phyloP scores from a whole-genome alignment of 2,888 invertebrate species.

The Isoperla grammatica region DNA sequence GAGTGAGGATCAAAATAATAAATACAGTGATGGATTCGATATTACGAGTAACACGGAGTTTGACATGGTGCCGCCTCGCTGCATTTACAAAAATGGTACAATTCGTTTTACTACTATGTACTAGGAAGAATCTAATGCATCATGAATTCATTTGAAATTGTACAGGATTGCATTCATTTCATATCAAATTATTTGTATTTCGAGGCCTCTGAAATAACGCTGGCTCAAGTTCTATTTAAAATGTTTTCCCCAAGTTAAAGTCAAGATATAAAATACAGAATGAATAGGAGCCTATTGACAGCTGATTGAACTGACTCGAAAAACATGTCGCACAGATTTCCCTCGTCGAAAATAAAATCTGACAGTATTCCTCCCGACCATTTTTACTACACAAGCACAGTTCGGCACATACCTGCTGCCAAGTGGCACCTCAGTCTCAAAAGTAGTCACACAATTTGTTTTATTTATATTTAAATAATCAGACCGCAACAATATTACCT shows the following conservation, averaged over 20 bases:
- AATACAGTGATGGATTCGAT: constrained; percentile 31
- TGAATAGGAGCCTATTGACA: constrained; percentile 7
- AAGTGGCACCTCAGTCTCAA: constrained; percentile 28
- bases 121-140: constrained; percentile 24
- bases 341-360: constrained; percentile 25
- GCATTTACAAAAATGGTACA: constrained; percentile 31
- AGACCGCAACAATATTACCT: constrained; percentile 10
- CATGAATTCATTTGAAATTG: no score
- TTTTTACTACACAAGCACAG: constrained; percentile 20
- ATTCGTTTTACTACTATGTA: constrained; percentile 23
- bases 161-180: no score
- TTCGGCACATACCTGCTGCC: constrained; percentile 22
- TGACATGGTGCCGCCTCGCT: constrained; percentile 23
- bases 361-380: constrained; percentile 4
- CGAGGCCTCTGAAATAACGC: constrained; percentile 4
- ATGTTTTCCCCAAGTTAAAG: constrained; percentile 15
- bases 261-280: constrained; percentile 16
- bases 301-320: not conserved
- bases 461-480: not conserved
- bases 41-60: constrained; percentile 30
- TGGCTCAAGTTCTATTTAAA: constrained; percentile 15
- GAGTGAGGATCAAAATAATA: constrained; percentile 30
- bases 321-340: constrained; percentile 23
- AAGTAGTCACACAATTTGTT: constrained; percentile 11
- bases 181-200: no score